These are phyloP conservation scores for Celastrina argiolus DNA, from an alignment of 2,888 invertebrate genomes.

Conservation along the genomic window DNA sequence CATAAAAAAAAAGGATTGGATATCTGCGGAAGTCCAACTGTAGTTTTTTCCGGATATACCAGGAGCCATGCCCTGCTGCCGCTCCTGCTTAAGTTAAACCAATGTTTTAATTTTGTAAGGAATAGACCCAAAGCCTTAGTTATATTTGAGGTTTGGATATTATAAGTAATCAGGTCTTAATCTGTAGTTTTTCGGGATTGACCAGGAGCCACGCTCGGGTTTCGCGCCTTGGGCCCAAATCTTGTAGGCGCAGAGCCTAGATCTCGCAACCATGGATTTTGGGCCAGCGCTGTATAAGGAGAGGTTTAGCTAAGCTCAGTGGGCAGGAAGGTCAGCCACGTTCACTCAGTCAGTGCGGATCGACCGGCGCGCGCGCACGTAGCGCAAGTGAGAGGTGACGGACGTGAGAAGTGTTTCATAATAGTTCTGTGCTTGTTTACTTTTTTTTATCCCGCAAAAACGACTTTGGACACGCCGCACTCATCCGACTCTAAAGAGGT, in stretches of 20 bases:
- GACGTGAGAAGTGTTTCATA: conserved; percentile 64
- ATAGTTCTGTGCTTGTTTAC: conserved; percentile 58
- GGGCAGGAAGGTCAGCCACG: conserved; percentile 72
- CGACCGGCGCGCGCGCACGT: conserved; percentile 64
- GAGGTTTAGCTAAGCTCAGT: conserved; percentile 63
- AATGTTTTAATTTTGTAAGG: too few species aligned
- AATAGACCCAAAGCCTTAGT: too few species aligned
- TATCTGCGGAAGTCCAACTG: too few species aligned
- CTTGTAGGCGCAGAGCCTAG: neutral
- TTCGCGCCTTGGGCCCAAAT: neutral
- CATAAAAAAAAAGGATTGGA: too few species aligned
- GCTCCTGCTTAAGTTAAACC: too few species aligned
- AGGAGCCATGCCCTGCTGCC: too few species aligned
- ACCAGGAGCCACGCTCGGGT: neutral
- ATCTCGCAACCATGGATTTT: conserved; percentile 10
- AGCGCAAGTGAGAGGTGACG: conserved; percentile 57
- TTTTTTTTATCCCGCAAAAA: conserved; percentile 45
- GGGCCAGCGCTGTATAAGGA: conserved; percentile 43
- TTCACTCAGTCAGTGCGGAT: conserved; percentile 72
- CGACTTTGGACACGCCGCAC: conserved; percentile 45
- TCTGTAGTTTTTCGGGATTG: neutral
- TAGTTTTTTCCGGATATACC: too few species aligned
- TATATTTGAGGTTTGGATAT: too few species aligned
- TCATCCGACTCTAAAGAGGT: conserved; percentile 55
- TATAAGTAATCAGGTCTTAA: too few species aligned